A percentile compares a stretch with the other conserved stretches of the same genome.
These are phyloP conservation scores for Whitmania pigra DNA, from an alignment of 1,140 invertebrate species.

Conservation along the genomic window DNA sequence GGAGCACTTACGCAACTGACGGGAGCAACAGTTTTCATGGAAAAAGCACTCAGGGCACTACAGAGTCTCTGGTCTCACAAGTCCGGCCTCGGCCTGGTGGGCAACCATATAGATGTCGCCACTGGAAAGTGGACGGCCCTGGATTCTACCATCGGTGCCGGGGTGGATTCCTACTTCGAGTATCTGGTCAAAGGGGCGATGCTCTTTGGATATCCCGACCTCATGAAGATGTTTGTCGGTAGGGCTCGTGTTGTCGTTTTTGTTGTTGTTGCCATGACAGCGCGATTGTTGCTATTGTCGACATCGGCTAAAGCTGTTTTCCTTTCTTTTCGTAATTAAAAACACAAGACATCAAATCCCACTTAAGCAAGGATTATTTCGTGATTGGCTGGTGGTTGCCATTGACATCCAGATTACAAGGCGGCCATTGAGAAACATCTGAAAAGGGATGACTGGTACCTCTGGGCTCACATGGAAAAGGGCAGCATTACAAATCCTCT, in stretches of 20 bases:
- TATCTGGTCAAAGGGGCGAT: constrained; percentile 88
- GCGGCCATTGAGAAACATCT: constrained; percentile 71
- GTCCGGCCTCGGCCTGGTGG: constrained; percentile 78
- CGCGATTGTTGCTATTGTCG: too few relatives aligned
- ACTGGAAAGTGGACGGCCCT: constrained; percentile 91
- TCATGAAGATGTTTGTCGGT: constrained; percentile 77
- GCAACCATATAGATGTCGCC: constrained; percentile 90
- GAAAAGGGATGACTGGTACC: constrained; percentile 75
- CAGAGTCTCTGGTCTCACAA: constrained; percentile 69
- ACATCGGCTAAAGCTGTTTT: too few relatives aligned
- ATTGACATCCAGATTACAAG: constrained; percentile 50
- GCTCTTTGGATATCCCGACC: constrained; percentile 59
- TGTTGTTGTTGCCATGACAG: too few relatives aligned
- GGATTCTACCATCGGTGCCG: constrained; percentile 78
- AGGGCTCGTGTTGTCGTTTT: background rate
- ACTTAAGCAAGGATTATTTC: too few relatives aligned
- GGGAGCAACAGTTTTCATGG: constrained; percentile 76
- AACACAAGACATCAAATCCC: too few relatives aligned
- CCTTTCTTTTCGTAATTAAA: too few relatives aligned
- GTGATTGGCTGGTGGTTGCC: background rate
- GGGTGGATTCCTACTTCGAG: constrained; percentile 96
- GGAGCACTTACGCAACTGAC: constrained; percentile 83
- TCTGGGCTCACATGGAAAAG: constrained; percentile 90
- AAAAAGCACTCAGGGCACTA: constrained; percentile 79
- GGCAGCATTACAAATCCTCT: constrained; percentile 87